These are phyloP conservation scores for Platygyra sinensis DNA, from an alignment of 64 coral and sea anemone genomes.

Conservation along the genomic window DNA sequence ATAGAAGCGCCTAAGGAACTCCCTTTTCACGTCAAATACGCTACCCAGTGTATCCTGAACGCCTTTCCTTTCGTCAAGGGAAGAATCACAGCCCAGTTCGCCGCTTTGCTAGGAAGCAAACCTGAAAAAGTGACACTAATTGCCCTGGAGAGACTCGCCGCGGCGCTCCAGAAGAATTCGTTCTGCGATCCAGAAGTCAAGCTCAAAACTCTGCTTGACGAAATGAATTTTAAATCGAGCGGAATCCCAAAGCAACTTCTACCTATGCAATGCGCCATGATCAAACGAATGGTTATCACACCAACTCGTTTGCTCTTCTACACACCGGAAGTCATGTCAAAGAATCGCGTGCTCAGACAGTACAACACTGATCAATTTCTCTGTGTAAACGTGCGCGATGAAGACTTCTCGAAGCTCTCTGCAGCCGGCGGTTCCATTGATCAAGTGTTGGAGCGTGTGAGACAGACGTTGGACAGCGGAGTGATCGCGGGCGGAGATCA, in stretches of 20 bases:
- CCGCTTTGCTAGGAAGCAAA: constrained; percentile 42
- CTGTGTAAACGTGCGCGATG: constrained; percentile 94
- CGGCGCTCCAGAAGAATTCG: constrained; percentile 55
- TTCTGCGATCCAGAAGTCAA: constrained; percentile 76
- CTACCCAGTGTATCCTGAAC: constrained; percentile 64
- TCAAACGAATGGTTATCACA: constrained; percentile 92
- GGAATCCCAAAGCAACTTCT: constrained; percentile 50
- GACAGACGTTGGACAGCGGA: constrained; percentile 55
- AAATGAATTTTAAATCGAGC: constrained; percentile 36
- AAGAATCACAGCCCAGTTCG: constrained; percentile 51
- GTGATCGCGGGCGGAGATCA: constrained; percentile 50
- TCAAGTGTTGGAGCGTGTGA: constrained; percentile 50
- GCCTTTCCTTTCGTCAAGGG: constrained; percentile 63
- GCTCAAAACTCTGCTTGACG: constrained; percentile 61
- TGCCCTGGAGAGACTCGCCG: constrained; percentile 59
- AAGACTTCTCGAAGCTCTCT: constrained; percentile 91
- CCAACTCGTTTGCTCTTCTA: constrained; percentile 80
- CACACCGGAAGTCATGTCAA: constrained; percentile 87
- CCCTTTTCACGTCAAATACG: constrained; percentile 64
- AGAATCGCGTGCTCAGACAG: constrained; percentile 89
- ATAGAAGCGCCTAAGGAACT: constrained; percentile 38
- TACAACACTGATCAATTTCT: constrained; percentile 78
- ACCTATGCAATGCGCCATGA: constrained; percentile 78
- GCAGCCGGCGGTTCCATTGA: constrained; percentile 56
- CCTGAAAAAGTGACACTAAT: constrained; percentile 51